phyloP scores from a whole-genome alignment of 2,797 vertebrate species.

The Takifugu rubripes region DNA sequence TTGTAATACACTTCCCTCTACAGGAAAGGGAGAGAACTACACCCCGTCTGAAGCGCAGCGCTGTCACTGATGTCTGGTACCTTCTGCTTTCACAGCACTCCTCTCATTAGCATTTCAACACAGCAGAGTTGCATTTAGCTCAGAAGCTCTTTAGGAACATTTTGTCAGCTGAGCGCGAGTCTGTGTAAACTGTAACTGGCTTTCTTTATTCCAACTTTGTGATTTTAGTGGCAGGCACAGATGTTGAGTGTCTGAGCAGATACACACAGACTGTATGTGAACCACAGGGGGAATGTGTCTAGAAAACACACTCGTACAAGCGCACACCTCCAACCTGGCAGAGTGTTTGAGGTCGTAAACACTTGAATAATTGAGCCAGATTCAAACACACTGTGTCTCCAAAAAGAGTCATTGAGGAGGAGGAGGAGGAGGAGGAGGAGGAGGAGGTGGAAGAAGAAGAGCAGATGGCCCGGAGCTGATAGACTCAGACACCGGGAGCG shows the following conservation, averaged over 20 bases:
- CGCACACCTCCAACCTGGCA: constrained; percentile 55
- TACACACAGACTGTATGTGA: constrained; percentile 43
- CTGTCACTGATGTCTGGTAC: not conserved
- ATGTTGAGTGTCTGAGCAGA: constrained; percentile 45
- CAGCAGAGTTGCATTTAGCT: constrained; percentile 11
- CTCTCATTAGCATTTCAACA: constrained; percentile 17
- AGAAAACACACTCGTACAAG: constrained; percentile 32
- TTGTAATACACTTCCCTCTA: constrained; percentile 68
- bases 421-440: constrained; percentile 59
- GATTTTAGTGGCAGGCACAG: constrained; percentile 43
- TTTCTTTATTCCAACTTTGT: constrained; percentile 19
- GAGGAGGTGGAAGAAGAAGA: constrained; percentile 54
- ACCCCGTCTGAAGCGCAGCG: not conserved
- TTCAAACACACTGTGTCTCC: constrained; percentile 73
- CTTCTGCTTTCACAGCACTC: constrained; percentile 23
- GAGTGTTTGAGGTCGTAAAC: constrained; percentile 84
- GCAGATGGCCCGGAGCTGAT: constrained; percentile 98
- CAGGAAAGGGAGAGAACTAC: constrained; percentile 31
- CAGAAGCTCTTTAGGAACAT: constrained; percentile 19
- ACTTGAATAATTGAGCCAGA: constrained; percentile 87
- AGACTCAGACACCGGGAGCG: constrained; percentile 77
- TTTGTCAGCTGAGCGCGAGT: constrained; percentile 11
- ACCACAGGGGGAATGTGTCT: constrained; percentile 43
- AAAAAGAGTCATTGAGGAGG: constrained; percentile 66
- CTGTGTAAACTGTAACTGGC: constrained; percentile 30